Percentiles rank a stretch among this genome's conserved stretches.
Conservation (phyloP, 2,888 invertebrate species). For the Itoplectis maculator region DNA sequence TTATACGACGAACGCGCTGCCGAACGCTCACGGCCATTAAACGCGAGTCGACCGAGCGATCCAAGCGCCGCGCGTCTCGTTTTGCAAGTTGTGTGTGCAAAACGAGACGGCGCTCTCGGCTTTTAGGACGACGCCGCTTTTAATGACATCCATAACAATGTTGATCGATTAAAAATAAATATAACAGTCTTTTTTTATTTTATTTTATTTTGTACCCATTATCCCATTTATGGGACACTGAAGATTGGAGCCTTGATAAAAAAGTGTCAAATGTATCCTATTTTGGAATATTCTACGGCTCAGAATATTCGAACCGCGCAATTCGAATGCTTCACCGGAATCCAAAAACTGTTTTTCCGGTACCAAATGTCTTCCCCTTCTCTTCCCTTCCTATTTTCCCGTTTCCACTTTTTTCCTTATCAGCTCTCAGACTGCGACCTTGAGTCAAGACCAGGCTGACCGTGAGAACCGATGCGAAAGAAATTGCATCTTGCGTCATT, state of each 20-base stretch:
- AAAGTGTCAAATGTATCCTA: too few species aligned
- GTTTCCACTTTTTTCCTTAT: neutral
- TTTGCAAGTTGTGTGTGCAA: too few species aligned
- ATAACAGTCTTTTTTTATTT: neutral
- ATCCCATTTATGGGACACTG: neutral
- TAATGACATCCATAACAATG: conserved; percentile 77
- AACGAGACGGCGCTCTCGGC: conserved; percentile 33
- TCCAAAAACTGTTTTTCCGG: too few species aligned
- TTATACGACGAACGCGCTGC: conserved; percentile 49
- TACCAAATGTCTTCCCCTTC: too few species aligned
- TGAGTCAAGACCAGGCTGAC: neutral
- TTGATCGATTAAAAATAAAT: conserved; percentile 70
- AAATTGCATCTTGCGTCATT: neutral
- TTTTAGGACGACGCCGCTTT: conserved; percentile 64
- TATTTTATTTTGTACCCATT: neutral
- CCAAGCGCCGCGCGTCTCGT: too few species aligned
- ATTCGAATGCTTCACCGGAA: too few species aligned
- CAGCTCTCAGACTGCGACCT: too few species aligned
- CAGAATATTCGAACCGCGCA: too few species aligned
- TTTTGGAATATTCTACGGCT: too few species aligned
- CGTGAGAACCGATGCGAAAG: neutral
- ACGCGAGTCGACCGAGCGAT: conserved; percentile 70
- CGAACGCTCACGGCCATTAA: conserved; percentile 71
- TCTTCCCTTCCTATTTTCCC: too few species aligned
- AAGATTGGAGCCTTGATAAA: neutral